Conservation (phyloP, 2,797 vertebrate genomes). For the Melanotaenia pygmaea region DNA sequence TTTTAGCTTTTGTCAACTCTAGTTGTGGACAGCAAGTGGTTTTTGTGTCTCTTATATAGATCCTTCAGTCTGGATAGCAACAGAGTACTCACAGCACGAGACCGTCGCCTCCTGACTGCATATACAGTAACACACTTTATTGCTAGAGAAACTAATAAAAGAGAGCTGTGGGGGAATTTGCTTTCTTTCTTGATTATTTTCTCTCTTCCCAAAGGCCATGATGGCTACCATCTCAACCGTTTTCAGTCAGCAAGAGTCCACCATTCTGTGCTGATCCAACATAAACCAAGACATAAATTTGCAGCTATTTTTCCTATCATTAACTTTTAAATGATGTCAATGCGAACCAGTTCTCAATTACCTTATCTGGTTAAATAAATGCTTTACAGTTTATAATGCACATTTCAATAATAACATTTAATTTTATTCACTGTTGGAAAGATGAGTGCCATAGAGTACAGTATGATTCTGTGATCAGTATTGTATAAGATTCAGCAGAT, state of each 20-base stretch:
- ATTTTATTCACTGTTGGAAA: background rate
- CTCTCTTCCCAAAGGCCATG: slow-evolving; percentile 55
- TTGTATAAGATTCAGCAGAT: slow-evolving; percentile 4
- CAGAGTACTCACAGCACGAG: slow-evolving; percentile 41
- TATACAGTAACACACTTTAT: slow-evolving; percentile 67
- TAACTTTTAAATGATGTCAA: background rate
- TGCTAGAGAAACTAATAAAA: slow-evolving; percentile 74
- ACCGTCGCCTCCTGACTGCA: slow-evolving; percentile 49
- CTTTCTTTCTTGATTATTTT: slow-evolving; percentile 68
- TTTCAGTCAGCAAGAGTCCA: slow-evolving; percentile 32
- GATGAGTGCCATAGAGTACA: background rate
- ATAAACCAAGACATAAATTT: background rate
- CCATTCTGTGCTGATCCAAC: slow-evolving; percentile 25
- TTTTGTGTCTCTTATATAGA: slow-evolving; percentile 55
- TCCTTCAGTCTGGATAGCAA: slow-evolving; percentile 30
- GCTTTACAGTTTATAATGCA: background rate
- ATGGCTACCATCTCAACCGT: slow-evolving; percentile 59
- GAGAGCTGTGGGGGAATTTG: slow-evolving; percentile 63
- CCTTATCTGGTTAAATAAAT: no score
- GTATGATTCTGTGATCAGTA: background rate
- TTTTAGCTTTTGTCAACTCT: slow-evolving; percentile 55
- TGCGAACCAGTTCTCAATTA: no score
- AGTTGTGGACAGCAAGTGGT: slow-evolving; percentile 41
- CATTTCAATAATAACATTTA: background rate
- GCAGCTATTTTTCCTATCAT: background rate